phyloP scores from a whole-genome alignment of 2,113 vertebrate genomes.

The Acrocephalus kingi region DNA sequence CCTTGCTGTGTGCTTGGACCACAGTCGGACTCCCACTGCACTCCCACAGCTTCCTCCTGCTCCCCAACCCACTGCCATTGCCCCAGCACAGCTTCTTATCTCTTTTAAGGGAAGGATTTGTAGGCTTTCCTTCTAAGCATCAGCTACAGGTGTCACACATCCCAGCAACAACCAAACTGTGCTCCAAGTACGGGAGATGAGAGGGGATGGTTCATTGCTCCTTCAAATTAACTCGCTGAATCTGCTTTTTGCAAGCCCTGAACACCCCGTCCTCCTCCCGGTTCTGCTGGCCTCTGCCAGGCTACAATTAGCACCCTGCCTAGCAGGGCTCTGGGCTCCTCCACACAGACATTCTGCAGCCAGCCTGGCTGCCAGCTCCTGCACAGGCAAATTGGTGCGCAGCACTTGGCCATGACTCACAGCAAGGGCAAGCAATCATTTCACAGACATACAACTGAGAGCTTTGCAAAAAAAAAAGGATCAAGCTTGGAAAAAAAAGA shows the following conservation, averaged over 20 bases:
- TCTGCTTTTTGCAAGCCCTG: neutral
- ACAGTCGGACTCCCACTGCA: accelerated
- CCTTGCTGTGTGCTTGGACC: neutral
- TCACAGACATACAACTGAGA: neutral
- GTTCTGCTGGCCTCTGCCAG: neutral
- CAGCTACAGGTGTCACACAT: neutral
- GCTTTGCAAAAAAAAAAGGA: neutral
- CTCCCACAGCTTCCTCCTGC: neutral
- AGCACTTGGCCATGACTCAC: neutral
- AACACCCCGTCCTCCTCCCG: neutral
- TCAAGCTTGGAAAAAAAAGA: neutral
- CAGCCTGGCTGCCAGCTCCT: neutral
- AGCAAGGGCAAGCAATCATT: neutral
- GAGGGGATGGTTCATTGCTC: neutral
- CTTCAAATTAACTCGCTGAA: neutral
- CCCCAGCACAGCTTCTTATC: neutral
- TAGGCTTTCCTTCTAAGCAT: neutral
- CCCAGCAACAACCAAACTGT: neutral
- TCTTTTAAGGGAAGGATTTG: neutral
- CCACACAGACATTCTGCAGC: neutral
- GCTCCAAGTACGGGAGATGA: accelerated
- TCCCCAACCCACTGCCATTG: neutral
- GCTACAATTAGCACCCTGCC: neutral
- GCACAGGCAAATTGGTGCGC: neutral
- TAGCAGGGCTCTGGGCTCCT: neutral